Evolutionary conservation across 2,888 invertebrate species (phyloP).

Genomic region (Catocala nupta): DNA sequence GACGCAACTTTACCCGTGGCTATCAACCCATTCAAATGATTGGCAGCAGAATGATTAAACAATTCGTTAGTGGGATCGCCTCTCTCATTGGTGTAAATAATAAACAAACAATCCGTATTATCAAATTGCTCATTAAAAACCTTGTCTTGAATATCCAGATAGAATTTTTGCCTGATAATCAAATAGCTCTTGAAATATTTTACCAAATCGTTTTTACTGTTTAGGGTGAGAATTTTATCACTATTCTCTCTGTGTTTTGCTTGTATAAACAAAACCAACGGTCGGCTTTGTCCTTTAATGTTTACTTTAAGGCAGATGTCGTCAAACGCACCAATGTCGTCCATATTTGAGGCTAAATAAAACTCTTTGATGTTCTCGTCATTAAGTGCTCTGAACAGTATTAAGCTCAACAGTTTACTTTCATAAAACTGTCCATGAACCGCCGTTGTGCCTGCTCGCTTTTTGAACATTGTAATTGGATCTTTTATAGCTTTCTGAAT

Average conservation of each 20-base stretch:
- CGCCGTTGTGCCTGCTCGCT: conserved; percentile 11
- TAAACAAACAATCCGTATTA: not conserved
- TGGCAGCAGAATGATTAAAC: not conserved
- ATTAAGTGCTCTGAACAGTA: conserved; percentile 14
- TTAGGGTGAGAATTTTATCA: not conserved
- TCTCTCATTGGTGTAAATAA: conserved; percentile 9
- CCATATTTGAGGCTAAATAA: conserved; percentile 26
- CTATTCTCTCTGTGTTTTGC: conserved; percentile 23
- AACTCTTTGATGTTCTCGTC: conserved; percentile 14
- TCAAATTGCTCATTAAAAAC: conserved; percentile 4
- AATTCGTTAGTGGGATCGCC: not conserved
- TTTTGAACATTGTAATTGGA: conserved; percentile 3
- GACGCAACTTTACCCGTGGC: conserved; percentile 1
- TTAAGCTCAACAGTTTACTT: conserved; percentile 19
- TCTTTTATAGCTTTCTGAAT: too few species aligned
- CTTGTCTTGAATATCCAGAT: not conserved
- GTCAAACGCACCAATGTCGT: conserved; percentile 20
- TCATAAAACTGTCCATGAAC: conserved; percentile 17
- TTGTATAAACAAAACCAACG: conserved; percentile 22
- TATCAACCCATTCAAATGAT: conserved; percentile 1
- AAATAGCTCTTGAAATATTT: conserved; percentile 8
- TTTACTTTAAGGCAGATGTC: conserved; percentile 24
- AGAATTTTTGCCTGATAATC: not conserved
- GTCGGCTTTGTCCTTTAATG: conserved; percentile 6
- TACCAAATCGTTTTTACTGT: not conserved